Conservation (phyloP, 2,888 invertebrate species). For the Stenotaenia linearis region DNA sequence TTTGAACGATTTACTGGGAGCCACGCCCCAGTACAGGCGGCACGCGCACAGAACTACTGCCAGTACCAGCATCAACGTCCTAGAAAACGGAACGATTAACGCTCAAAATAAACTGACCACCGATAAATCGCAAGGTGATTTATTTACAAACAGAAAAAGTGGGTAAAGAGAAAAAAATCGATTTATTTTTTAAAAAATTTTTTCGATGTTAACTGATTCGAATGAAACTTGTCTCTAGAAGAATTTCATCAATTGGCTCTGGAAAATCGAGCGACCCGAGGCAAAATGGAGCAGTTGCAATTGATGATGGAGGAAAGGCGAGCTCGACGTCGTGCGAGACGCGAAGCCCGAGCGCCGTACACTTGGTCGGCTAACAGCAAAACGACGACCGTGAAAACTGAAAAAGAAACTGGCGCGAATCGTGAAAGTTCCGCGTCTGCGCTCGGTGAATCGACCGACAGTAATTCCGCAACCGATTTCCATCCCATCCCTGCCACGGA, state of each 20-base stretch:
- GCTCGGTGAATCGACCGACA: neutral
- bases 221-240: too few species aligned
- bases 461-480: slow-evolving; percentile 12
- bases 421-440: neutral
- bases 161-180: too few species aligned
- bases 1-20: slow-evolving; percentile 85
- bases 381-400: neutral
- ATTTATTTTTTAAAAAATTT: too few species aligned
- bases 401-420: neutral
- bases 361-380: slow-evolving; percentile 35
- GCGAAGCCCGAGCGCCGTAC: slow-evolving; percentile 56
- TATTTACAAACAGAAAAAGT: neutral
- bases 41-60: neutral
- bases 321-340: slow-evolving; percentile 59
- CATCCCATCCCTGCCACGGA: slow-evolving; percentile 11
- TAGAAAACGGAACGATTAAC: neutral
- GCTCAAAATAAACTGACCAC: neutral
- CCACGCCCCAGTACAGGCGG: slow-evolving; percentile 61
- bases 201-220: too few species aligned
- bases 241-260: slow-evolving; percentile 53
- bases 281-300: slow-evolving; percentile 79
- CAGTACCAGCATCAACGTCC: neutral
- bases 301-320: slow-evolving; percentile 86
- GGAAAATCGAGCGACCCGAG: slow-evolving; percentile 72
- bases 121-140: neutral